Evolutionary conservation across 2,888 invertebrate species (phyloP).

Genomic region (Camponotus fellah): DNA sequence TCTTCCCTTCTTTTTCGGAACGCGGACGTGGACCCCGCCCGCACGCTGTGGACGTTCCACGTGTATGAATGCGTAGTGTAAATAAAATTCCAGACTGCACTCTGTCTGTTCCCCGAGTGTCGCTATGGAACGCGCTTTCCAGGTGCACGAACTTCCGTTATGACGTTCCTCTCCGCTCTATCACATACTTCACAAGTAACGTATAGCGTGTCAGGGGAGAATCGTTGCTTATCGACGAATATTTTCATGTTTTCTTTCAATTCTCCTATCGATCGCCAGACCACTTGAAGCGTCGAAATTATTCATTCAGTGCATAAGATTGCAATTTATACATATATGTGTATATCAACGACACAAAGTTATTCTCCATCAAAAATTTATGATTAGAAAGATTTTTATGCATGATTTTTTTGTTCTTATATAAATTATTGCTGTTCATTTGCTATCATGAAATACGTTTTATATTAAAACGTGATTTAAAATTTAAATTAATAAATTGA

Average conservation of each 20-base stretch:
- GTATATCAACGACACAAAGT: not conserved
- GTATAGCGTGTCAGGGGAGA: not conserved
- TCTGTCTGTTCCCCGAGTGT: slow-evolving; percentile 64
- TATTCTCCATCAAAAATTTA: not conserved
- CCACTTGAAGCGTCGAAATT: not conserved
- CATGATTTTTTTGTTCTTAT: not conserved
- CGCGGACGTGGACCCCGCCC: slow-evolving; percentile 60
- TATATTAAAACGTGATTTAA: not conserved
- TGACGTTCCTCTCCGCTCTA: slow-evolving; percentile 22
- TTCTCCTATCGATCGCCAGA: not conserved
- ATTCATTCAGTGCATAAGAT: not conserved
- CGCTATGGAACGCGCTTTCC: slow-evolving; percentile 28
- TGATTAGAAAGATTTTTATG: not conserved
- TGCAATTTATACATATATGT: not conserved
- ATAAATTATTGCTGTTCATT: not conserved
- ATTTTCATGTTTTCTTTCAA: slow-evolving; percentile 27
- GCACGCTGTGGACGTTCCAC: slow-evolving; percentile 60
- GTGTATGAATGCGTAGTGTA: slow-evolving; percentile 68
- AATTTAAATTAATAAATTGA: not conserved
- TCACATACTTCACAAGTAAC: slow-evolving; percentile 31
- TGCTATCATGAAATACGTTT: not conserved
- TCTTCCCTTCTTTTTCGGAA: slow-evolving; percentile 69
- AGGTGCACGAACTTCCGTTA: slow-evolving; percentile 51
- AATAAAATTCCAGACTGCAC: slow-evolving; percentile 73
- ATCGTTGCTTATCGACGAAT: slow-evolving; percentile 21